Base-by-base conservation (phyloP, 2,113 vertebrate species). In the Physeter macrocephalus region DNA sequence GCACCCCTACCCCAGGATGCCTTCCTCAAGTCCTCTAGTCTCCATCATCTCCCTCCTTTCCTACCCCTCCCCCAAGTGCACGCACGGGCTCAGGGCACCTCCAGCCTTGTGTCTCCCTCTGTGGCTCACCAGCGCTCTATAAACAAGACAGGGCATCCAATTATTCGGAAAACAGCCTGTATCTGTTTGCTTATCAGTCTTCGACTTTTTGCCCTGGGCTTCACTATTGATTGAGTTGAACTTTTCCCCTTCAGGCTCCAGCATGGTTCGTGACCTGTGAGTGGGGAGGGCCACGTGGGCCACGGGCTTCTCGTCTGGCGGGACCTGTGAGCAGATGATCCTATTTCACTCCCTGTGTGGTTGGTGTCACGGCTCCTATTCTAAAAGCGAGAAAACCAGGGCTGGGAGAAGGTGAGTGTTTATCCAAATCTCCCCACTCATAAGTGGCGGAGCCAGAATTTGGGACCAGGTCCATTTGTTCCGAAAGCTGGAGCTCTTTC, bases 81-180 rank as follows among this genome's bases (percentile, higher is more conserved):
- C 12, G 0, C 34, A 6, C 0, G 62, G 57, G 59, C 59, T 54
- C 29, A 0, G 0, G 17, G 34, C 46, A 10, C 61, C 93, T 57
- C 20, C 14, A 31, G 71, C 43, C 59, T 5, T 10, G 6, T 5
- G 29, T 67, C 34, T 23, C 36, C 71, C 36, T 10, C n/a, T 29
- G 1, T 23, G 69, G 14, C 46, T 72, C 75, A 20, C 46, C 25
- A 13, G 54, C 3, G 15, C 61, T 91, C 72, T 69, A 83, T 72
- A 69, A 78, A 85, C 93, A 94, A 90, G 54, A 18, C 31, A 34
- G 72, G 52, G 29, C 75, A 66, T 71, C 84, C 91, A 83, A 25
- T 93, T 82, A 88, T 52, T 72, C 59, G 21, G 62, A 11, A 81
- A 91, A 54, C 59, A 71, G 5, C 49, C 66, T 6, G 34, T 8